Base-by-base conservation (phyloP, 2,888 invertebrate species). In the Eupithecia pulchellata region DNA sequence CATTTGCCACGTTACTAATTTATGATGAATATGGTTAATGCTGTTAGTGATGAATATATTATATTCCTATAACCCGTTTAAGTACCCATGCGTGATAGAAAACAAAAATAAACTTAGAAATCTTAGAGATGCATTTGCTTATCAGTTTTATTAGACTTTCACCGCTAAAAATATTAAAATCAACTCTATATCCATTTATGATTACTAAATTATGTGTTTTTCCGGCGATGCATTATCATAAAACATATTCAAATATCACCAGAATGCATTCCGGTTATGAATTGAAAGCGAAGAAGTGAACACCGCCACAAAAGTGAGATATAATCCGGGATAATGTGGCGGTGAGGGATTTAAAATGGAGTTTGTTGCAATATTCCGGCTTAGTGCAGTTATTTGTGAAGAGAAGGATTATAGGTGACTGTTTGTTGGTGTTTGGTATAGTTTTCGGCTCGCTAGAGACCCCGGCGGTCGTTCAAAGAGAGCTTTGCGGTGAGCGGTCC, bases 261-360 rank as follows among this genome's bases (percentile, higher is more conserved):
- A 77, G 79, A 78, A 77, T 75, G 76, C 67, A 70, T 80, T 84
- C 84, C 81, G 78, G 74, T 88, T 88, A 87, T 82, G 82, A 84
- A 86, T 87, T 80, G 78, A 75, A 77, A 79, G 81, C 82, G 82
- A 83, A 87, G 77, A 86, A 89, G 85, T 88, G 89, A 89, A 79
- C 88, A 86, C 84, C 84, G 84, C 83, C 83, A 89, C 89, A 92
- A 91, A 89, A 89, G 87, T 84, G 84, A 80, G 83, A 86, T 90
- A 87, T 91, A 91, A 93, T 91, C 91, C 88, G 81, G 84, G 86
- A 83, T 90, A 86, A 89, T 87, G 85, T 89, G 89, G 90, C 90
- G 89, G 89, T 78, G 77, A 81, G 80, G 87, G 89, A 88, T 91
- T 89, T 87, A 85, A 88, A 84, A 85, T 86, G 86, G 89, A 87